Evolutionary conservation across 2,797 vertebrate genomes (phyloP), one percentile per base, ranked within the genome.

Genomic region (Myotis daubentonii): DNA sequence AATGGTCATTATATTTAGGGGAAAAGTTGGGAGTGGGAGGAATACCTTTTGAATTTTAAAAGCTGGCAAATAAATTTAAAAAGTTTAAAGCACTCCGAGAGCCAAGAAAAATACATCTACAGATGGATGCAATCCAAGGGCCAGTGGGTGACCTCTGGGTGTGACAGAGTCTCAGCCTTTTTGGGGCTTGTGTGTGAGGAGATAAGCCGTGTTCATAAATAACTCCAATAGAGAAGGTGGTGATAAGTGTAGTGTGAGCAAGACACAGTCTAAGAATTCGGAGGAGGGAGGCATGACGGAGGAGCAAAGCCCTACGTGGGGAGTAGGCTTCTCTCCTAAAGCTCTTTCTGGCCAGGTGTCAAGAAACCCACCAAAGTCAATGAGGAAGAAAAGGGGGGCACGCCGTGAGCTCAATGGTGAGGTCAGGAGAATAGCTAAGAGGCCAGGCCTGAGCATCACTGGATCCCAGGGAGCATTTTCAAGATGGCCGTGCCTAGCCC

Each of bases 181-280:
- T 16, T 3, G 51, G n/a, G 47, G 25, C n/a, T 75, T 57, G 1
- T 62, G 51, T 87, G 41, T 89, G 68, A 62, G 71, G 44, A 84
- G 55, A 83, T 62, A 89, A 68, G 72, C 79, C 65, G 60, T 23
- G 41, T 49, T 91, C 74, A 85, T 75, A 87, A 95, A 78, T 91
- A 91, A 62, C 68, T 72, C 6, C 33, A 33, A 6, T 1, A 15
- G 36, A 87, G 47, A 82, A 8, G 4, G 60, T 2, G 13, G 25
- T 74, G 53, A 19, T 28, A 80, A 49, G 12, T 33, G 20, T 13
- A 84, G 13, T 12, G 2, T 9, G 55, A 89, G 28, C 41, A 66
- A 87, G 62, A 53, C 41, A 86, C 57, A 44, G 55, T 38, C 36
- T 75, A 71, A 12, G 53, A 91, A 78, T 57, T 62, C 65, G 44